Percentiles rank a stretch among this genome's conserved stretches.
Evolutionary conservation across 2,797 vertebrate genomes (phyloP).

Genomic region (Sparus aurata): DNA sequence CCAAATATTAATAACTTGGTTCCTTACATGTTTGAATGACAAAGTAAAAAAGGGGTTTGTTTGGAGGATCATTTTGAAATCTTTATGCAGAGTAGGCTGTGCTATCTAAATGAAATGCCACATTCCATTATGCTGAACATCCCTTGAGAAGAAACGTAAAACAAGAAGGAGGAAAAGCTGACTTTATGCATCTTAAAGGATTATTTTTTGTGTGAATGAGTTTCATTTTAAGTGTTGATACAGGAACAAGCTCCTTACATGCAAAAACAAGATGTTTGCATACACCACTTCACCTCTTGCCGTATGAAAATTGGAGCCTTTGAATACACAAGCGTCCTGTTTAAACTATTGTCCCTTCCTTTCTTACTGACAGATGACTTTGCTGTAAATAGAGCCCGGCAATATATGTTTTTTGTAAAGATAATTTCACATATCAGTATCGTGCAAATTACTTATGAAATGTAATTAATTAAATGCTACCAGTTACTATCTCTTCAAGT

Average conservation of each 20-base stretch:
- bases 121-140: neutral
- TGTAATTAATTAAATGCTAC: too few species aligned
- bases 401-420: too few species aligned
- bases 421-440: too few species aligned
- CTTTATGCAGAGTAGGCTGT: neutral
- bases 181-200: neutral
- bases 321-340: constrained; percentile 40
- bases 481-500: too few species aligned
- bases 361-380: neutral
- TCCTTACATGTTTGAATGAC: neutral
- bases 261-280: constrained; percentile 63
- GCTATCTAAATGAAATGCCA: neutral
- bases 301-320: constrained; percentile 47
- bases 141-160: neutral
- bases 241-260: constrained; percentile 25
- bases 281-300: constrained; percentile 40
- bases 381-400: neutral
- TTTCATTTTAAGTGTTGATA: neutral
- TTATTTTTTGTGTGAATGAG: neutral
- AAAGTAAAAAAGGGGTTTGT: neutral
- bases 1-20: neutral
- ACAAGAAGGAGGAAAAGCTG: neutral
- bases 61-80: neutral
- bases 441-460: too few species aligned
- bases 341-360: constrained; percentile 28